Evolutionary conservation across 2,113 vertebrate species (phyloP), one percentile per base, ranked within the genome.

Genomic region (Brienomyrus brachyistius): DNA sequence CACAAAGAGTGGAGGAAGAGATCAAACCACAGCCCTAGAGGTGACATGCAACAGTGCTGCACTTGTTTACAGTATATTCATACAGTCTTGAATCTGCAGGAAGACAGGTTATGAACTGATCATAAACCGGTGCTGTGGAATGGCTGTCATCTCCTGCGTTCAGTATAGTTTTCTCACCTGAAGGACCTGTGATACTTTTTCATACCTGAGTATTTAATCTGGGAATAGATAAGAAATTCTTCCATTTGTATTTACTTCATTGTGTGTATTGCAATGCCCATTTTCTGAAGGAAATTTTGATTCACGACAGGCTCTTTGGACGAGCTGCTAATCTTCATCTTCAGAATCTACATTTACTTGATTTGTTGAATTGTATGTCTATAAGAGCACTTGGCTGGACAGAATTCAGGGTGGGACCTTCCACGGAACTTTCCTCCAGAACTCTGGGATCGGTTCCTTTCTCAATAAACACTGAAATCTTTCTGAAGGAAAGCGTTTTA

Each of bases 351-450:
- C 48, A n/a, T 86, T 70, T 5, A 21, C 50, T 74, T 62, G 59
- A 89, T 70, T 70, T 74, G 27, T 70, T 87, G 85, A 87, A 51
- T 87, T 27, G 2, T 54, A 19, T 50, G 45, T 62, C 70, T 19
- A 80, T 40, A 80, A 85, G n/a, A 21, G 47, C n/a, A 70, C 47
- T 17, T 27, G 10, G 83, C 48, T 43, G 19, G 27, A 70, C 7
- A 17, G 56, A 70, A 74, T 87, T 90, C 86, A 5, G 59, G 62
- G 17, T 70, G 23, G 59, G 54, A 51, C 47, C 45, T 19, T 86
- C 40, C 85, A 86, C 86, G 86, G 56, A 86, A 85, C 85, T 89
- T 48, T 56, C 11, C 43, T 86, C 7, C 40, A 84, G 35, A 66
- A 21, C 51, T 50, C 59, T 27, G 23, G 59, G 48, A 77, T 52